Base-by-base conservation (phyloP, 92 coral and sea anemone species). In the Montipora capitata region DNA sequence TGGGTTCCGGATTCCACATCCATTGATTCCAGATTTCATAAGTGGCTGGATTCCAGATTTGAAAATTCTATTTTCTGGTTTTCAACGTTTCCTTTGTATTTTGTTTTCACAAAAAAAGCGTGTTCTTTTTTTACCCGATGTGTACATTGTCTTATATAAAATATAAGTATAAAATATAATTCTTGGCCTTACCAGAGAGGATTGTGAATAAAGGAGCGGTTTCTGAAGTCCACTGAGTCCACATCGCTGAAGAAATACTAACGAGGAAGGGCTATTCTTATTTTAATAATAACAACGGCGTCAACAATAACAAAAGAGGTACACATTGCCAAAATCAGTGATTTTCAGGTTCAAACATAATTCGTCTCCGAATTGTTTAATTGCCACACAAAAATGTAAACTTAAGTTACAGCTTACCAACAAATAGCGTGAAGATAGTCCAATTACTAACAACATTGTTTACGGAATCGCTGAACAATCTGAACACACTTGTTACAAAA, bases 11-110 rank as follows among this genome's bases (percentile, higher is more conserved):
- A 68, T 68, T 68, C 74, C 74, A 68, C 48, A 68, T 68, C 74
- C 74, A 49, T 68, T 48, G 52, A 68, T 68, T 27, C 35, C 35
- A 27, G 35, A 27, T 1, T 27, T 2, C 35, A 27, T 27, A 27
- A 27, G 35, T 27, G 35, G 77, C 75, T 80, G 85, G 85, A 80
- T 80, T 80, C 85, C 85, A 65, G 74, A 70, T 65, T 80, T 65
- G 63, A 18, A 49, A 49, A 62, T 63, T 41, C 48, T 44, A 72
- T 45, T 72, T 72, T 72, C 35, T 27, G 35, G 2, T 27, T 27
- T 27, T 27, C 35, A 27, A 27, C 35, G 35, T 27, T 27, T 49
- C 61, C 61, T 72, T 72, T 72, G 77, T 43, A 72, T 59, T 72
- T 68, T 49, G 77, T 45, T 72, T 72, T 43, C 77, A 43, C 77